Conservation (phyloP, 2,113 vertebrate genomes). For the Ceratotherium simum region DNA sequence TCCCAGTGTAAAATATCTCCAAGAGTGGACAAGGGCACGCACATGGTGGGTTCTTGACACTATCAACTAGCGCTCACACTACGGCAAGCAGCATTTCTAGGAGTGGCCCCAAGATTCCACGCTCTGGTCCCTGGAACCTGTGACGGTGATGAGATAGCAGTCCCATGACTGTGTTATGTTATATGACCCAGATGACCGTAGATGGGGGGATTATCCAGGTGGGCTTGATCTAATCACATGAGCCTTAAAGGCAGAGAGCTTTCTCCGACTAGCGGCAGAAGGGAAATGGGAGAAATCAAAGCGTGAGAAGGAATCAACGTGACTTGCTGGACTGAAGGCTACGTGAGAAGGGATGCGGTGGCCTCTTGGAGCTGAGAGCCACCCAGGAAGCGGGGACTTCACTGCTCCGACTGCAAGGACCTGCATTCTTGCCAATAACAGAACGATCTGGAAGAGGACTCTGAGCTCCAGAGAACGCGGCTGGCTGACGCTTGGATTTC, state of each 20-base stretch:
- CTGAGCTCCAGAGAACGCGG: rapidly evolving
- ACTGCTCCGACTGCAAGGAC: neutral
- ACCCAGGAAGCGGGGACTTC: neutral
- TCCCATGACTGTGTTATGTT: neutral
- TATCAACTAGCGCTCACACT: neutral
- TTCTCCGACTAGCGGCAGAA: neutral
- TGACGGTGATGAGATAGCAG: rapidly evolving
- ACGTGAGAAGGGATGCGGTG: neutral
- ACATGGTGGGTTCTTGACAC: neutral
- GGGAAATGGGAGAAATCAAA: neutral
- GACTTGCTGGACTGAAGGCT: neutral
- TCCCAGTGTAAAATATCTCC: too few relatives aligned
- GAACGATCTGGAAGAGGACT: neutral
- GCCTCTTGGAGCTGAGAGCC: neutral
- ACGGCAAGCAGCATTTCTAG: neutral
- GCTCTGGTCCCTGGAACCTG: neutral
- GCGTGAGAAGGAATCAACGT: neutral
- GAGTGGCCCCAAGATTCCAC: neutral
- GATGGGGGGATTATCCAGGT: neutral
- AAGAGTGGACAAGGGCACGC: neutral
- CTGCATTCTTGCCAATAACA: neutral
- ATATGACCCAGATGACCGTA: neutral
- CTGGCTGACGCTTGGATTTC: rapidly evolving
- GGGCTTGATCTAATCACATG: neutral
- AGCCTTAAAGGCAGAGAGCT: neutral